Evolutionary conservation across 2,888 invertebrate genomes (phyloP).

Genomic region (Mesochorus sp.): DNA sequence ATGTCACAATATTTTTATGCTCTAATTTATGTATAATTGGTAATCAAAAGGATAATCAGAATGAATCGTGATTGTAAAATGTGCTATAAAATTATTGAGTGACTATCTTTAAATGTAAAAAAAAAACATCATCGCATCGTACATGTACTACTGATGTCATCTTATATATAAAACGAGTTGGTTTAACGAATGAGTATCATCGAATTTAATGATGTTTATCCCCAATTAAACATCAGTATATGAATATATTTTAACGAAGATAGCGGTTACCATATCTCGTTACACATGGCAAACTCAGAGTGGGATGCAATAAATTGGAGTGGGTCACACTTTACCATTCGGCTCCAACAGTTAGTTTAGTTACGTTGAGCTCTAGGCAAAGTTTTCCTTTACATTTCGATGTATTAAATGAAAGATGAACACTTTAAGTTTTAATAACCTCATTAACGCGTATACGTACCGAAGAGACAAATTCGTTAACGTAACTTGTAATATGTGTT

Average conservation of each 20-base stretch:
- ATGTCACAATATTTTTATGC: too few relatives aligned
- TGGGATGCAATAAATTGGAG: background rate
- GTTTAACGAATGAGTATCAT: slow-evolving; percentile 1
- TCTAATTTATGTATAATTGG: too few relatives aligned
- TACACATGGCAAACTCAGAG: background rate
- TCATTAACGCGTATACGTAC: slow-evolving; percentile 51
- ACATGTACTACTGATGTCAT: background rate
- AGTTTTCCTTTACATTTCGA: slow-evolving; percentile 1
- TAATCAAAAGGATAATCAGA: too few relatives aligned
- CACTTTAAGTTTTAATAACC: slow-evolving; percentile 28
- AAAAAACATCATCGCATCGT: background rate
- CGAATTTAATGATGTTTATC: slow-evolving; percentile 43
- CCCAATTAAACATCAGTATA: slow-evolving; percentile 23
- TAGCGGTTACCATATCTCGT: too few relatives aligned
- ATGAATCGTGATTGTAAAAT: background rate
- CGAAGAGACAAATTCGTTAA: slow-evolving; percentile 12
- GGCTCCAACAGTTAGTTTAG: background rate
- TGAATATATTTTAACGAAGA: slow-evolving; percentile 38
- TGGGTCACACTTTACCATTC: slow-evolving; percentile 10
- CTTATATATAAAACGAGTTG: background rate
- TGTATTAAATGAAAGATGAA: slow-evolving; percentile 30
- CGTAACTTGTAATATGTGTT: slow-evolving; percentile 54
- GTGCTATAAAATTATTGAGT: background rate
- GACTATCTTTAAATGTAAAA: background rate
- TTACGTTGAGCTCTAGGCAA: background rate